phyloP scores from a whole-genome alignment of 2,797 vertebrate genomes.

The Bovichtus diacanthus region DNA sequence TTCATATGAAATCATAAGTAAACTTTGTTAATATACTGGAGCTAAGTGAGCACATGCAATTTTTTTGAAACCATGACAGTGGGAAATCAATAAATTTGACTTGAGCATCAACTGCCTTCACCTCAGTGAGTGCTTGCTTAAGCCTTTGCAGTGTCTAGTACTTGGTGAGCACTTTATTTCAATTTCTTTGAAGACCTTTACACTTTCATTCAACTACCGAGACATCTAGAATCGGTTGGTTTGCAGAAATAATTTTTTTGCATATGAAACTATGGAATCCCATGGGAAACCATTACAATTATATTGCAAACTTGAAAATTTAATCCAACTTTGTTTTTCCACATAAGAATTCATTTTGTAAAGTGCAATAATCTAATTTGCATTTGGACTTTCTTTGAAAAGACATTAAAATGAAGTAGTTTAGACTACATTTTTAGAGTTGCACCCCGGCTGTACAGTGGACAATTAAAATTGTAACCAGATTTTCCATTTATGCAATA shows the following conservation, averaged over 20 bases:
- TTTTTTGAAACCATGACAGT: conserved; percentile 6
- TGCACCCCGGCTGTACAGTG: too few species aligned
- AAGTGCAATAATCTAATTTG: too few species aligned
- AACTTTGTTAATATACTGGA: conserved; percentile 2
- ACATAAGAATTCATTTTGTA: too few species aligned
- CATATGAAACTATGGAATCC: neutral
- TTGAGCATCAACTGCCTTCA: neutral
- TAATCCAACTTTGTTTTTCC: too few species aligned
- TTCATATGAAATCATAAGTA: conserved; percentile 17
- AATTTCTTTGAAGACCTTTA: too few species aligned
- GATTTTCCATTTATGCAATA: too few species aligned
- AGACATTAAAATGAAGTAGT: too few species aligned
- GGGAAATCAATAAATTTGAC: conserved; percentile 77
- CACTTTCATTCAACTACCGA: neutral
- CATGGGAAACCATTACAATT: too few species aligned
- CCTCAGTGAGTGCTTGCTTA: neutral
- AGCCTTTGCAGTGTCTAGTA: neutral
- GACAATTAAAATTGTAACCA: too few species aligned
- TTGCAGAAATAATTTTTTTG: neutral
- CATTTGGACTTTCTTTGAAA: too few species aligned
- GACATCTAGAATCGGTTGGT: neutral
- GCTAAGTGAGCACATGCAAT: conserved; percentile 17
- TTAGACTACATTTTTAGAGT: too few species aligned
- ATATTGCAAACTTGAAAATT: too few species aligned
- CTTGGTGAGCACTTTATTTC: neutral